These are phyloP conservation scores for Ericerus pela DNA, from an alignment of 1,140 invertebrate genomes.

Conservation along the genomic window DNA sequence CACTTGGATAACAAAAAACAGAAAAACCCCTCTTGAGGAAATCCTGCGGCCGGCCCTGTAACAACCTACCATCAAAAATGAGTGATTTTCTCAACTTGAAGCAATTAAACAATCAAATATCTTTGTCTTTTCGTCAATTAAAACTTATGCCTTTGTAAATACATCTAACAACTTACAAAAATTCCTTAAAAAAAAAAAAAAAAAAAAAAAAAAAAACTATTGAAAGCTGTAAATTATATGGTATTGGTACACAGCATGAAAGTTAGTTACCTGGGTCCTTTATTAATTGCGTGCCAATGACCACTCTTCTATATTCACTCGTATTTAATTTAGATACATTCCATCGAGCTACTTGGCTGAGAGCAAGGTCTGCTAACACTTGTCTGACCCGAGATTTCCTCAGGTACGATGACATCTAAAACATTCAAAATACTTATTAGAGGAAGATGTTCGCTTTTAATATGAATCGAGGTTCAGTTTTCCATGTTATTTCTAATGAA, in stretches of 20 bases:
- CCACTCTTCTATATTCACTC: constrained; percentile 67
- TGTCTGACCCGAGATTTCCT: constrained; percentile 54
- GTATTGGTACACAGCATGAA: not conserved
- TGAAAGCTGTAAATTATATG: no score
- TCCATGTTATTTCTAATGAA: not conserved
- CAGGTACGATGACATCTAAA: constrained; percentile 48
- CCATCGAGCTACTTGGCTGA: constrained; percentile 71
- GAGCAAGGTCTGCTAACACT: constrained; percentile 73
- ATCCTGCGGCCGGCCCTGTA: no score
- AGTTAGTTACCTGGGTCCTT: constrained; percentile 55
- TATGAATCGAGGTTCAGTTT: not conserved
- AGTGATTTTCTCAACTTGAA: constrained; percentile 12
- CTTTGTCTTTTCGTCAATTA: no score
- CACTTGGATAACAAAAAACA: no score
- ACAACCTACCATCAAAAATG: no score
- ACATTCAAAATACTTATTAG: constrained; percentile 19
- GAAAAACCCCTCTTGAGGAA: no score
- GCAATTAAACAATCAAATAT: not conserved
- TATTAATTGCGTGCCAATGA: constrained; percentile 73
- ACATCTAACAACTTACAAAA: no score
- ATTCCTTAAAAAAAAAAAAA: no score
- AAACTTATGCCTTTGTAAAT: no score
- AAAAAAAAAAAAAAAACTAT: no score
- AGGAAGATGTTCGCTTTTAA: not conserved
- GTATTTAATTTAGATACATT: constrained; percentile 60